A percentile compares a stretch with the other conserved stretches of the same genome.
These are phyloP conservation scores for Acanthochromis polyacanthus DNA, from an alignment of 2,113 vertebrate genomes.

Conservation along the genomic window DNA sequence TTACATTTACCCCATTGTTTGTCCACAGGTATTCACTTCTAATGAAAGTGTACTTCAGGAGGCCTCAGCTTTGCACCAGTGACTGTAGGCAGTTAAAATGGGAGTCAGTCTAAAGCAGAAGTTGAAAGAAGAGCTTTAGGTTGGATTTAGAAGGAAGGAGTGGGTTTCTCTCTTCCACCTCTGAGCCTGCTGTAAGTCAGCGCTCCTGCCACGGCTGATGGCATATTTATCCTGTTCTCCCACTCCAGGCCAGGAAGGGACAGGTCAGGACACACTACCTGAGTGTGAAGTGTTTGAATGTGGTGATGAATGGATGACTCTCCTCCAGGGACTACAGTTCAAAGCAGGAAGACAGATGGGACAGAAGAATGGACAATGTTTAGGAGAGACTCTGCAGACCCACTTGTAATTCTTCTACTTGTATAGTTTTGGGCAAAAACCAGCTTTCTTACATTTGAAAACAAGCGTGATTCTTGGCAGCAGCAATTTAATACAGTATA, in stretches of 20 bases:
- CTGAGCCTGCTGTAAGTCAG: conserved; percentile 60
- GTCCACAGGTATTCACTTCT: background rate
- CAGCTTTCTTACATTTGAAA: conserved; percentile 9
- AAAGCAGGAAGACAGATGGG: conserved; percentile 37
- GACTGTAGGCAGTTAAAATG: background rate
- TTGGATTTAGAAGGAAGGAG: conserved; percentile 7
- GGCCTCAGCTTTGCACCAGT: background rate
- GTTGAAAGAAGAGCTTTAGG: conserved; percentile 5
- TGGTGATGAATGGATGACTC: conserved; percentile 60
- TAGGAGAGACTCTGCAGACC: background rate
- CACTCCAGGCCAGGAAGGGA: conserved; percentile 39
- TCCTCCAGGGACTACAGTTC: conserved; percentile 23
- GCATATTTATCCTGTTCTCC: conserved; percentile 69
- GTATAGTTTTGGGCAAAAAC: background rate
- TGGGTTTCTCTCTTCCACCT: conserved; percentile 48
- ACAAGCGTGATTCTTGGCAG: background rate
- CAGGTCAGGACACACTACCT: conserved; percentile 49
- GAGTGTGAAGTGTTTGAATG: conserved; percentile 70
- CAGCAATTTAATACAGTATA: background rate
- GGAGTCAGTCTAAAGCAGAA: conserved; percentile 4
- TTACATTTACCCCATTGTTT: too few species aligned
- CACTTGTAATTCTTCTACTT: background rate
- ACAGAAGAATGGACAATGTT: conserved; percentile 20
- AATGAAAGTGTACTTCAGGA: too few species aligned
- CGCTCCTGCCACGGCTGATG: conserved; percentile 14